Conservation (phyloP, 2,888 invertebrate genomes). For the Hydropsyche betteni region DNA sequence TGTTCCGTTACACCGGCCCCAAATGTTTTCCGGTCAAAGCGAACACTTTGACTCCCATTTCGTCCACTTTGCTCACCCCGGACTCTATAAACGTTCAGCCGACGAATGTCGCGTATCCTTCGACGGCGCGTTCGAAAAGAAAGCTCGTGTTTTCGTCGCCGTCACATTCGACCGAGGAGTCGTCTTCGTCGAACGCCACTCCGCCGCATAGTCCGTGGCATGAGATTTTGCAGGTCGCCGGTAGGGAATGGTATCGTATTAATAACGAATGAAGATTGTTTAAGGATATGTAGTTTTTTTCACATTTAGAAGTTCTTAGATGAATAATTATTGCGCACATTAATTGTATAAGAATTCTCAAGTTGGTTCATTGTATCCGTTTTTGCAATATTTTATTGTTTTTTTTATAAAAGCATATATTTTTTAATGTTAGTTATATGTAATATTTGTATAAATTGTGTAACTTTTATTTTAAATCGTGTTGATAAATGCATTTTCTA, state of each 20-base stretch:
- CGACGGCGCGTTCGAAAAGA: slow-evolving; percentile 61
- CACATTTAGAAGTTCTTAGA: slow-evolving; percentile 48
- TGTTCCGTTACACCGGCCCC: slow-evolving; percentile 73
- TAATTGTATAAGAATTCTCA: neutral
- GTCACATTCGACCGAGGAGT: slow-evolving; percentile 56
- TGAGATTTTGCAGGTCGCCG: slow-evolving; percentile 67
- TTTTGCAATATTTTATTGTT: too few species aligned
- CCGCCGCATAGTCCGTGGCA: slow-evolving; percentile 66
- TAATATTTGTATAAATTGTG: too few species aligned
- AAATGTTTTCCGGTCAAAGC: slow-evolving; percentile 60
- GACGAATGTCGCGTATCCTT: slow-evolving; percentile 58
- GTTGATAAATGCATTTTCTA: too few species aligned
- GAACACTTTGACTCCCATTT: slow-evolving; percentile 55
- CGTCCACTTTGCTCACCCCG: slow-evolving; percentile 60
- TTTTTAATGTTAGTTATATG: too few species aligned
- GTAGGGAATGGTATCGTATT: slow-evolving; percentile 69
- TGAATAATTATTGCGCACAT: slow-evolving; percentile 47
- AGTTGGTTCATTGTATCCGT: too few species aligned
- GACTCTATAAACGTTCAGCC: slow-evolving; percentile 57
- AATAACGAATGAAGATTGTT: slow-evolving; percentile 56
- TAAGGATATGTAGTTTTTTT: too few species aligned
- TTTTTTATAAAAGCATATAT: too few species aligned
- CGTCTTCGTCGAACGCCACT: slow-evolving; percentile 58
- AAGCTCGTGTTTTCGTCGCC: slow-evolving; percentile 64
- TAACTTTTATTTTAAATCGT: too few species aligned